phyloP scores from a whole-genome alignment of 2,888 invertebrate genomes.

The Pristionchus entomophagus region DNA sequence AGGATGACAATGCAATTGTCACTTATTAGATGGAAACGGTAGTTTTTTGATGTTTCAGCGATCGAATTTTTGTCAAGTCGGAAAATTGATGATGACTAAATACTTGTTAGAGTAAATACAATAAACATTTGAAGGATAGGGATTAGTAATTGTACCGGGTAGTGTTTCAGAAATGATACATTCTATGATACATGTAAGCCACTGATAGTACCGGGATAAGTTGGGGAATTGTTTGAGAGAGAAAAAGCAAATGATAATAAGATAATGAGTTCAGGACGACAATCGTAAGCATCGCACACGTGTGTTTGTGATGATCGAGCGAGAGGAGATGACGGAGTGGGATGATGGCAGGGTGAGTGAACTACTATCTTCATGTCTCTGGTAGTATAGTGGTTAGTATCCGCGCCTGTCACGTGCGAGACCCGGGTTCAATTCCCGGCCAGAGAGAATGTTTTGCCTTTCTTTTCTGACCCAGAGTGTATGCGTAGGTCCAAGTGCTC shows the following conservation, averaged over 20 bases:
- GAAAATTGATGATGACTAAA: no score
- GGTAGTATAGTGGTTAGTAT: slow-evolving; percentile 68
- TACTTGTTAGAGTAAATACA: no score
- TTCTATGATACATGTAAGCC: no score
- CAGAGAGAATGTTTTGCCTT: slow-evolving; percentile 57
- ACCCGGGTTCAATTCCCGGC: slow-evolving; percentile 69
- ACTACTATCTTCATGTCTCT: not conserved
- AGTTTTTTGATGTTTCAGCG: no score
- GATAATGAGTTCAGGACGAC: slow-evolving; percentile 64
- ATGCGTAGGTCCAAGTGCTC: no score
- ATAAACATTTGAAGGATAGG: no score
- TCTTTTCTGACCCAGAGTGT: no score
- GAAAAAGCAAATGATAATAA: not conserved
- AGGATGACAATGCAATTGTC: no score
- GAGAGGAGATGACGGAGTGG: slow-evolving; percentile 68
- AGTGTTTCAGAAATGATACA: not conserved
- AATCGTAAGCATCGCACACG: slow-evolving; percentile 68
- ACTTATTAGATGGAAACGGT: no score
- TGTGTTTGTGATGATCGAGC: slow-evolving; percentile 67
- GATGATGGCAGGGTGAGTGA: slow-evolving; percentile 60
- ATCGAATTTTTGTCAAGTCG: no score
- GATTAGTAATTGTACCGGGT: not conserved
- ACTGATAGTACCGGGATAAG: no score
- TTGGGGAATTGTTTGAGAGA: not conserved
- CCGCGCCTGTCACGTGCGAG: slow-evolving; percentile 68